Evolutionary conservation across 2,888 invertebrate genomes (phyloP).

Genomic region (Spialia ferax): DNA sequence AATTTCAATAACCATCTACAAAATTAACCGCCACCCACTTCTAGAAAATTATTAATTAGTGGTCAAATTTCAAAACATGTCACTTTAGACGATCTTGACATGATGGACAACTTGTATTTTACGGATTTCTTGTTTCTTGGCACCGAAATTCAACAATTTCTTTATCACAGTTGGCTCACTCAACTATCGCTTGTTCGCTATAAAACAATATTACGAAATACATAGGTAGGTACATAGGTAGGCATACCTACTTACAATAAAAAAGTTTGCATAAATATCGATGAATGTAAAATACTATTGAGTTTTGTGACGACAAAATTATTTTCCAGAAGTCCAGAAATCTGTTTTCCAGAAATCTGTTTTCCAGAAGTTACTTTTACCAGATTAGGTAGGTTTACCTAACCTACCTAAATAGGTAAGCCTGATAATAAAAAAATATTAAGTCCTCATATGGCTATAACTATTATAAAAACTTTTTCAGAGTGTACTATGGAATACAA

Average conservation of each 20-base stretch:
- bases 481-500: slow-evolving; percentile 63
- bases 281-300: neutral
- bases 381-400: no score
- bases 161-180: slow-evolving; percentile 27
- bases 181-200: slow-evolving; percentile 2
- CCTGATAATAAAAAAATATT: no score
- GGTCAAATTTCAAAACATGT: slow-evolving; percentile 39
- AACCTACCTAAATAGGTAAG: no score
- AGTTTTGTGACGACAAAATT: neutral
- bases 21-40: slow-evolving; percentile 31
- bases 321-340: no score
- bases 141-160: slow-evolving; percentile 34
- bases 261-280: neutral
- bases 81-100: slow-evolving; percentile 36
- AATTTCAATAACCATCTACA: neutral
- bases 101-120: slow-evolving; percentile 34
- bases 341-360: no score
- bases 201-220: neutral
- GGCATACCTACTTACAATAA: no score
- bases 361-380: no score
- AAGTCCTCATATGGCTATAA: neutral
- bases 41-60: slow-evolving; percentile 33
- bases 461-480: slow-evolving; percentile 48
- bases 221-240: no score
- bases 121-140: slow-evolving; percentile 37